Percentiles rank a stretch among this genome's conserved stretches.
These are phyloP conservation scores for Zalophus californianus DNA, from an alignment of 2,797 vertebrate species.

Conservation along the genomic window DNA sequence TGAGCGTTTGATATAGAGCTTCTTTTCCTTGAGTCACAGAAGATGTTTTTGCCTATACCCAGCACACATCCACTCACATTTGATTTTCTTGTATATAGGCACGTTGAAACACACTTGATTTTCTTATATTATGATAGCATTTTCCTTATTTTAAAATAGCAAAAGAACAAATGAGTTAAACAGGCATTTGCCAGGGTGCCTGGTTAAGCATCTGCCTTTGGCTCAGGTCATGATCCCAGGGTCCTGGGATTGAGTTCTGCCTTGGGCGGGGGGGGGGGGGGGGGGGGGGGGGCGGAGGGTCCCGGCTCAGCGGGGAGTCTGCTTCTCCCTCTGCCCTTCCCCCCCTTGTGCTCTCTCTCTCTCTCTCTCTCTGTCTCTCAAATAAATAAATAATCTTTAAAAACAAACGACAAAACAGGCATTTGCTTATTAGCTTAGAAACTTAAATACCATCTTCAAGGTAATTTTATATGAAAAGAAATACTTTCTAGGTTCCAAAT, in stretches of 20 bases:
- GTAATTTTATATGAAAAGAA: constrained; percentile 41
- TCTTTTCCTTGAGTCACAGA: neutral
- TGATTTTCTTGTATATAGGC: neutral
- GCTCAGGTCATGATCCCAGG: neutral
- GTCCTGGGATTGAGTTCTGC: neutral
- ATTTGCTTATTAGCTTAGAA: neutral
- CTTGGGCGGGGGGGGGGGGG: neutral
- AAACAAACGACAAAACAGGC: neutral
- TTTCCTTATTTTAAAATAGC: constrained; percentile 6
- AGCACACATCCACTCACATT: neutral
- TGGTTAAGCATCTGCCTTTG: neutral
- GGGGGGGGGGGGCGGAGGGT: no score
- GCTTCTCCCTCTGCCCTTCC: neutral
- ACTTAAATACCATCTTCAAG: neutral
- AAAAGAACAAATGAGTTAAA: neutral
- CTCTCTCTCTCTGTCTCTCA: neutral
- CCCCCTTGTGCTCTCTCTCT: neutral
- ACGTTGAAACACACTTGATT: neutral
- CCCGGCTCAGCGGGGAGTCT: neutral
- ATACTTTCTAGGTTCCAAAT: neutral
- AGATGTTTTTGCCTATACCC: neutral
- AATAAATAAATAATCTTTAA: neutral
- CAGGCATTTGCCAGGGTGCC: neutral
- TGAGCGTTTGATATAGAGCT: neutral
- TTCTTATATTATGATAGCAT: neutral